A percentile compares a stretch with the other conserved stretches of the same genome.
Evolutionary conservation across 2,888 invertebrate species (phyloP).

Genomic region (Unio delphinus): DNA sequence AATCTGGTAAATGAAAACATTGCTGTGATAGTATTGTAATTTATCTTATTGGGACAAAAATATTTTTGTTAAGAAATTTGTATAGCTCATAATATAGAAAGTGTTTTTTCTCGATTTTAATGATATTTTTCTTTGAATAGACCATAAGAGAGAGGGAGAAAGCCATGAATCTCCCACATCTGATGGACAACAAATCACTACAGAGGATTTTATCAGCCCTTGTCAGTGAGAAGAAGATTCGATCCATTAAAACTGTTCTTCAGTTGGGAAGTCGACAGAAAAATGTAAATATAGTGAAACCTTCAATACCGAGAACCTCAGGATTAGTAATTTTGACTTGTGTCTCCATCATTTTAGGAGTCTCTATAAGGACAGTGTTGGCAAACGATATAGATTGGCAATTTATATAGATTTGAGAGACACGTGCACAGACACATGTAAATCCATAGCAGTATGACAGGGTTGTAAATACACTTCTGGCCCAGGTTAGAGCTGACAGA

Average conservation of each 20-base stretch:
- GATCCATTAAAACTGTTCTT: conserved; percentile 74
- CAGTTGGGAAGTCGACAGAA: conserved; percentile 73
- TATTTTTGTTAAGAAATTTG: background rate
- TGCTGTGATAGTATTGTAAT: too few relatives aligned
- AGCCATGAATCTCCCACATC: conserved; percentile 75
- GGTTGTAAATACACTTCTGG: too few relatives aligned
- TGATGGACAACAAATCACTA: conserved; percentile 80
- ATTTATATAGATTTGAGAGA: too few relatives aligned
- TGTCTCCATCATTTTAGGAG: too few relatives aligned
- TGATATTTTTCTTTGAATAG: background rate
- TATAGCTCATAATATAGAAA: background rate
- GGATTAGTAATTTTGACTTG: background rate
- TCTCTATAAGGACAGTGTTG: too few relatives aligned
- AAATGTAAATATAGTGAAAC: conserved; percentile 23
- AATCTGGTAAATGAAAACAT: too few relatives aligned
- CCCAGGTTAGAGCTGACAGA: too few relatives aligned
- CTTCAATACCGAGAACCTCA: background rate
- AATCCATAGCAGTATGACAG: too few relatives aligned
- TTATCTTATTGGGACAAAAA: background rate
- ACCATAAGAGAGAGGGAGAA: conserved; percentile 70
- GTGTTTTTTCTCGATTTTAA: background rate
- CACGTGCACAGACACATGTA: too few relatives aligned
- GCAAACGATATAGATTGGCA: too few relatives aligned
- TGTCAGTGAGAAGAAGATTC: conserved; percentile 76
- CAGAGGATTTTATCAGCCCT: conserved; percentile 77